These are phyloP conservation scores for Watersipora subatra DNA, from an alignment of 1,140 invertebrate genomes.

Conservation along the genomic window DNA sequence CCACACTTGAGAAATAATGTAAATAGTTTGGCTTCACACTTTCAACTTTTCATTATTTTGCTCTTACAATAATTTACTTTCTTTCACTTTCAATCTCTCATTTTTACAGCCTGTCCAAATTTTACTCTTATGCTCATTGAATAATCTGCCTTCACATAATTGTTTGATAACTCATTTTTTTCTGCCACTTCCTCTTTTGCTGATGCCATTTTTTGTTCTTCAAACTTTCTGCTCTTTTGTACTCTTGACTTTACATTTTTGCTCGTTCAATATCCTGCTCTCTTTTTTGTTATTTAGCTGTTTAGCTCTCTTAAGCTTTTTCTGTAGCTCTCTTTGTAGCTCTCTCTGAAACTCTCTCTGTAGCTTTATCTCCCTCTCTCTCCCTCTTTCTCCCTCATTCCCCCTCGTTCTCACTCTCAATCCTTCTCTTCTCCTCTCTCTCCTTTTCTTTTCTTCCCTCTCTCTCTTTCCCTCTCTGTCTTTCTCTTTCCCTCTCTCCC, in stretches of 20 bases:
- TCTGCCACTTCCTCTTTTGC: background rate
- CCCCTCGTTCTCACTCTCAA: background rate
- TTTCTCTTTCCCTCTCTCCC: background rate
- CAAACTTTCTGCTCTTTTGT: background rate
- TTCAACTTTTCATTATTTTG: too few species aligned
- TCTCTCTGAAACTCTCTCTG: background rate
- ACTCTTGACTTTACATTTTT: background rate
- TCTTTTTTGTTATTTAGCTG: background rate
- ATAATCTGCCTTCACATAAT: background rate
- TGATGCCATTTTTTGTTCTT: background rate
- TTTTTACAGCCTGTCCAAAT: background rate
- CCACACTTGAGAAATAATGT: too few species aligned
- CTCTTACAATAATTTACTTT: background rate
- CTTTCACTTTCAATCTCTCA: background rate
- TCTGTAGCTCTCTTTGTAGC: too few species aligned
- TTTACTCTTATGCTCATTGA: background rate
- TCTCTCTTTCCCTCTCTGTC: background rate
- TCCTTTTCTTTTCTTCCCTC: background rate
- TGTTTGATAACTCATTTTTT: background rate
- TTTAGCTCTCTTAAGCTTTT: background rate
- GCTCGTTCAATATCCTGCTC: background rate
- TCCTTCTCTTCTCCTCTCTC: background rate
- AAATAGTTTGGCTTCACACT: too few species aligned
- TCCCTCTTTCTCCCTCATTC: background rate
- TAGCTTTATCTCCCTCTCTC: background rate